These are phyloP conservation scores for Loripinus fragilis DNA, from an alignment of 2,888 invertebrate genomes.

Conservation along the genomic window DNA sequence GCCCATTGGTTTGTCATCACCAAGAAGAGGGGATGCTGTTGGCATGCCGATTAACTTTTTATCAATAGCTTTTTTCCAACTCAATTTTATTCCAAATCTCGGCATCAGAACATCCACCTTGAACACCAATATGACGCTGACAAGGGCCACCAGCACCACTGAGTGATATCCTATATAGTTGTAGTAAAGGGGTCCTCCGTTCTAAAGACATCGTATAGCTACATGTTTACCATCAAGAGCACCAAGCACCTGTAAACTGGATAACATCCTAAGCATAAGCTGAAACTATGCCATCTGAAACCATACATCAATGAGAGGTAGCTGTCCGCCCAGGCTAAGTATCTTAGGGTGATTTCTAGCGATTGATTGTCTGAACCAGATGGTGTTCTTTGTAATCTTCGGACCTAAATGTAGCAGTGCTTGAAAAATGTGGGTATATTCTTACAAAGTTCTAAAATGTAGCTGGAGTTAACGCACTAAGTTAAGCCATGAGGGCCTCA, in stretches of 20 bases:
- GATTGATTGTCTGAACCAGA: conserved; percentile 24
- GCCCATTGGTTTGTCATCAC: conserved; percentile 25
- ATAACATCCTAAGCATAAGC: neutral
- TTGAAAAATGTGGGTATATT: neutral
- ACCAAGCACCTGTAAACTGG: conserved; percentile 15
- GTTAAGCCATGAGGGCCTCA: conserved; percentile 16
- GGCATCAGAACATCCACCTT: conserved; percentile 15
- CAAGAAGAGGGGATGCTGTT: conserved; percentile 8
- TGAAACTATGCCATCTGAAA: neutral
- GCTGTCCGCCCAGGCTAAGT: conserved; percentile 6
- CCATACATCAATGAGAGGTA: neutral
- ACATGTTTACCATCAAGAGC: conserved; percentile 55
- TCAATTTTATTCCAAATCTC: conserved; percentile 3
- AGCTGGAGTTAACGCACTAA: neutral
- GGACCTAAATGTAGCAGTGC: neutral
- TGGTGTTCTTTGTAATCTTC: neutral
- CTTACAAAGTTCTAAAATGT: conserved; percentile 11
- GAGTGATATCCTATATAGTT: conserved; percentile 52
- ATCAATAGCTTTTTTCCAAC: conserved; percentile 20
- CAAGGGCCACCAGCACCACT: conserved; percentile 46
- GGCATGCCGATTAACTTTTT: conserved; percentile 21
- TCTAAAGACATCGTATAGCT: conserved; percentile 34
- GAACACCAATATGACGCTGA: conserved; percentile 29
- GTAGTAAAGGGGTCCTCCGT: conserved; percentile 45
- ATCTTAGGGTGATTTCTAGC: conserved; percentile 11